A percentile compares a stretch with the other conserved stretches of the same genome.
These are phyloP conservation scores for Synergus gifuensis DNA, from an alignment of 2,888 invertebrate species.

Conservation along the genomic window DNA sequence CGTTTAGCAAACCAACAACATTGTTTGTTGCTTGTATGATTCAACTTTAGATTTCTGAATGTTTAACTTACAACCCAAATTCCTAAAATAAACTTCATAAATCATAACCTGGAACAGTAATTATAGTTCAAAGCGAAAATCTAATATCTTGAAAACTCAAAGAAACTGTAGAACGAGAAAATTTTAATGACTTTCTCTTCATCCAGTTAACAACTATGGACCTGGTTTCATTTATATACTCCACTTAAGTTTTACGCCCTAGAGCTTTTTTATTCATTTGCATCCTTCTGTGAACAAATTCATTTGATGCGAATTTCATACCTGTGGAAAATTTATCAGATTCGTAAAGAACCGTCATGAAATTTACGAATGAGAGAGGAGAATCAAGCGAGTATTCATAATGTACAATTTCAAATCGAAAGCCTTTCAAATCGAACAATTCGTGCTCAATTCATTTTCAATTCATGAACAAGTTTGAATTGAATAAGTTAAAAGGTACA, in stretches of 20 bases:
- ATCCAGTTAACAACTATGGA: constrained; percentile 18
- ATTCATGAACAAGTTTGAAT: too few species aligned
- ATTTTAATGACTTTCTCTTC: constrained; percentile 37
- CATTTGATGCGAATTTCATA: background rate
- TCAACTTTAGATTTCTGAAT: background rate
- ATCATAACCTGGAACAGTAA: constrained; percentile 5
- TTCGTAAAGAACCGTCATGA: background rate
- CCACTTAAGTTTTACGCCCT: constrained; percentile 31
- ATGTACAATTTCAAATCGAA: background rate
- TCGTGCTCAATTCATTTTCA: too few species aligned
- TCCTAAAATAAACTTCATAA: background rate
- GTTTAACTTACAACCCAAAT: background rate
- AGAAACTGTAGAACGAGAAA: constrained; percentile 40
- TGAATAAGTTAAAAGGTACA: too few species aligned
- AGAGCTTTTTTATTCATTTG: constrained; percentile 19
- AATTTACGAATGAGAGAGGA: constrained; percentile 16
- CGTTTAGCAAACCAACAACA: background rate
- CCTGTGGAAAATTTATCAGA: constrained; percentile 12
- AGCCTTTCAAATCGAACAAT: background rate
- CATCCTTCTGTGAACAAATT: constrained; percentile 14
- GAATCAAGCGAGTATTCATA: constrained; percentile 24
- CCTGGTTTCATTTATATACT: constrained; percentile 21
- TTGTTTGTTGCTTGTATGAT: background rate
- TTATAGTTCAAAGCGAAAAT: constrained; percentile 18
- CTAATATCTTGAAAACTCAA: constrained; percentile 9